A percentile compares a stretch with the other conserved stretches of the same genome.
These are phyloP conservation scores for Heterodera schachtii DNA, from an alignment of 1,140 invertebrate genomes.

Conservation along the genomic window DNA sequence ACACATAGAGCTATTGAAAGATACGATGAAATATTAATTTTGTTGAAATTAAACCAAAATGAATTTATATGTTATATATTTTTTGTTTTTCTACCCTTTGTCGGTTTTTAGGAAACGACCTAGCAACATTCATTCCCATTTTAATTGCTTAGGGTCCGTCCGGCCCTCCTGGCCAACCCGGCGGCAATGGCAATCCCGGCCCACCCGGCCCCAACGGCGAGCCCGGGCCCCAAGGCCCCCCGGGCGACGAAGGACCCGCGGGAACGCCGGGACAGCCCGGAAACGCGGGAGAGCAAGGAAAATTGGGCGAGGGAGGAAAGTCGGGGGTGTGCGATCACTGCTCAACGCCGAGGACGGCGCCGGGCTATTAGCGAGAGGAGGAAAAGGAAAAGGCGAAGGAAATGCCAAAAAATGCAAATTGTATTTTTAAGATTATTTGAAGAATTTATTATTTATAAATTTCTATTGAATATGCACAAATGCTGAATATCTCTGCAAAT, in stretches of 20 bases:
- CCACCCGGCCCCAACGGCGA: conserved; percentile 19
- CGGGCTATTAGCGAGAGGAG: conserved; percentile 23
- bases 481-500: too few relatives aligned
- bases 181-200: conserved; percentile 8
- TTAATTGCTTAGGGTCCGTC: conserved; percentile 9
- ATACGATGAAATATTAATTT: too few relatives aligned
- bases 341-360: conserved; percentile 25
- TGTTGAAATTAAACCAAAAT: too few relatives aligned
- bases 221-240: conserved; percentile 17
- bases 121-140: too few relatives aligned
- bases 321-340: conserved; percentile 27
- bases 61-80: too few relatives aligned
- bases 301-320: background rate
- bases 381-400: too few relatives aligned
- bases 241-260: background rate
- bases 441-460: too few relatives aligned
- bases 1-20: too few relatives aligned
- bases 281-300: conserved; percentile 28
- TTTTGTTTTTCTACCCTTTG: too few relatives aligned
- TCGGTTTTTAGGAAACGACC: too few relatives aligned
- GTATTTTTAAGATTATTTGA: background rate
- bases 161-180: conserved; percentile 21
- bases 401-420: background rate
- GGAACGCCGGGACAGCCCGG: background rate
- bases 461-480: too few relatives aligned